Base-by-base conservation (phyloP, 2,888 invertebrate genomes). In the Drosophila fungiperda region DNA sequence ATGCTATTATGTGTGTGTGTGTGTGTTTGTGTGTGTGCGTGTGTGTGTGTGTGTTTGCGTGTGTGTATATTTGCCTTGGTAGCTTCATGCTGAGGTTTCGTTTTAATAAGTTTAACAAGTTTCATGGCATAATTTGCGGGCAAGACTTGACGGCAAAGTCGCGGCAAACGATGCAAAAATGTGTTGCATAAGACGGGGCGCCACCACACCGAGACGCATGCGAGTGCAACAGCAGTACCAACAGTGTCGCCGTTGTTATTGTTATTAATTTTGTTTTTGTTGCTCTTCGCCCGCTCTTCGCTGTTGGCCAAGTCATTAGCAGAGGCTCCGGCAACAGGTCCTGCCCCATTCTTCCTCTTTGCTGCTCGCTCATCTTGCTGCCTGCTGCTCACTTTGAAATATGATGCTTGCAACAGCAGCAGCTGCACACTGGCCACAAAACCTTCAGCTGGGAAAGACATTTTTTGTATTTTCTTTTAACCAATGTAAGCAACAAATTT, bases 41-140 rank as follows among this genome's bases (percentile, higher is more conserved):
- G 32, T 69, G 76, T 68, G 12, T 29, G 38, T 40, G 54, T 55
- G 45, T 9, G 42, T 50, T 50, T 40, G 53, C 33, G 29, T 50
- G 61, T 49, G 35, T 72, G 76, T 70, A 60, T 75, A 62, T 80
- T 76, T 82, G 82, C 80, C 76, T 80, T 83, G 76, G 79, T 76
- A 88, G 83, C 84, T 87, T 84, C 76, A 76, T 80, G 87, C 87
- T 80, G 87, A 83, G 88, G 89, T 88, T 88, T 88, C 82, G 80
- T 82, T 88, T 88, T 88, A 88, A 88, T 88, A 88, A 89, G 88
- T 88, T 88, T 82, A 87, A 88, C 87, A 89, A 88, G 89, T 87
- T 88, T 86, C 86, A 80, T 87, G 82, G 87, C 83, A 88, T 88
- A 89, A 88, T 88, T 87, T 88, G 88, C 77, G 88, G 89, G 73